phyloP scores from a whole-genome alignment of 2,797 vertebrate genomes.

The Ciconia nigra region DNA sequence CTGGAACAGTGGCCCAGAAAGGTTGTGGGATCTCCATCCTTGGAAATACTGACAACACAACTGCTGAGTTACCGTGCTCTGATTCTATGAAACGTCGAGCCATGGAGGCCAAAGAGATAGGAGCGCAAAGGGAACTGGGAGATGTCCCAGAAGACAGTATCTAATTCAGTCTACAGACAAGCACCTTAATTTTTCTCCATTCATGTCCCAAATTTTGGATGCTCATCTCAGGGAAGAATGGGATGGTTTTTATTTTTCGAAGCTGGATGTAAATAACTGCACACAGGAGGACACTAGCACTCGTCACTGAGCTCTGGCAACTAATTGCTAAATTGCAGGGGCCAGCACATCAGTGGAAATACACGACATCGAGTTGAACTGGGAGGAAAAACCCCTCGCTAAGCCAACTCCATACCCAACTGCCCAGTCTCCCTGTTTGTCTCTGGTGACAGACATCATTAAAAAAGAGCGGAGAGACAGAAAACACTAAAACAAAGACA shows the following conservation, averaged over 20 bases:
- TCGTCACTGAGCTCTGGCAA: not conserved
- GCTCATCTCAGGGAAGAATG: not conserved
- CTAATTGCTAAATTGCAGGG: not conserved
- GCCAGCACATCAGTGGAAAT: not conserved
- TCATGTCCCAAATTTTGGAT: not conserved
- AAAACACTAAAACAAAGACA: not conserved
- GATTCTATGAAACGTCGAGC: not conserved
- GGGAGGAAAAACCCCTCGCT: not conserved
- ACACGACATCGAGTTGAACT: rapidly evolving
- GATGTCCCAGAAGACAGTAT: not conserved
- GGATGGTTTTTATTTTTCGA: not conserved
- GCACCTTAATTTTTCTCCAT: not conserved
- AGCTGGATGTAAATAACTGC: not conserved
- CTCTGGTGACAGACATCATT: not conserved
- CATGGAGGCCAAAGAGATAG: not conserved
- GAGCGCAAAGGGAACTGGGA: not conserved
- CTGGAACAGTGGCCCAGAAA: not conserved
- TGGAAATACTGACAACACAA: not conserved
- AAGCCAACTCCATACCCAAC: not conserved
- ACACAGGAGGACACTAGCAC: too few species aligned
- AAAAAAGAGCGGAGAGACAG: not conserved
- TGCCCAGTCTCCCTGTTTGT: not conserved
- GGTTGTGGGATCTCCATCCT: not conserved
- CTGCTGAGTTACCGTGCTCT: not conserved
- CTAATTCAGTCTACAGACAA: not conserved